phyloP scores from a whole-genome alignment of 2,113 vertebrate genomes.

The Chamaetylas fuelleborni region DNA sequence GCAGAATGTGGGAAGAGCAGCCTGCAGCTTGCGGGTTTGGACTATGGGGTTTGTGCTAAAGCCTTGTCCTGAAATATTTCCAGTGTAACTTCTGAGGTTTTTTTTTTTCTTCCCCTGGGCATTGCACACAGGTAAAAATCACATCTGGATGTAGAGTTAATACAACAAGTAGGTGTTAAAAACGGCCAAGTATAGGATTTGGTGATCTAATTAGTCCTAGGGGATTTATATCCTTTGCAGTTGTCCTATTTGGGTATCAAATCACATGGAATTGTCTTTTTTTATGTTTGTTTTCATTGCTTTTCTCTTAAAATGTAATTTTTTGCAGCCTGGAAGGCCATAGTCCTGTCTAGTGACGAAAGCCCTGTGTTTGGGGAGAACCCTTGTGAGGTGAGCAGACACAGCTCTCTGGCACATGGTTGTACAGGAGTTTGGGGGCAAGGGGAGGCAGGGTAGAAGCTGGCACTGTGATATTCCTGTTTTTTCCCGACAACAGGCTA shows the following conservation, averaged over 20 bases:
- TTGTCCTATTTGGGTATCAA: neutral
- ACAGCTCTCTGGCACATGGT: fast-evolving
- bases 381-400: neutral
- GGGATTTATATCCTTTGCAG: neutral
- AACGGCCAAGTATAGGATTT: neutral
- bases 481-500: neutral
- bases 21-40: neutral
- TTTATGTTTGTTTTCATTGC: neutral
- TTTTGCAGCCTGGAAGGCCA: neutral
- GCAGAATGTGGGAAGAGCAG: neutral
- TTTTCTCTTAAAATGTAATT: neutral
- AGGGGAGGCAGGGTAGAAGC: neutral
- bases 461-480: neutral
- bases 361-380: neutral
- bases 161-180: neutral
- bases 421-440: neutral
- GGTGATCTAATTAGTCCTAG: neutral
- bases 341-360: neutral
- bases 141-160: neutral
- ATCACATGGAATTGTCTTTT: neutral
- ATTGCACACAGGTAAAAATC: neutral
- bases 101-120: neutral
- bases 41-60: neutral
- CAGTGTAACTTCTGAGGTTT: neutral
- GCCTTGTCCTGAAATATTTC: neutral